phyloP scores from a whole-genome alignment of 2,797 vertebrate genomes.

The Synanceia verrucosa region DNA sequence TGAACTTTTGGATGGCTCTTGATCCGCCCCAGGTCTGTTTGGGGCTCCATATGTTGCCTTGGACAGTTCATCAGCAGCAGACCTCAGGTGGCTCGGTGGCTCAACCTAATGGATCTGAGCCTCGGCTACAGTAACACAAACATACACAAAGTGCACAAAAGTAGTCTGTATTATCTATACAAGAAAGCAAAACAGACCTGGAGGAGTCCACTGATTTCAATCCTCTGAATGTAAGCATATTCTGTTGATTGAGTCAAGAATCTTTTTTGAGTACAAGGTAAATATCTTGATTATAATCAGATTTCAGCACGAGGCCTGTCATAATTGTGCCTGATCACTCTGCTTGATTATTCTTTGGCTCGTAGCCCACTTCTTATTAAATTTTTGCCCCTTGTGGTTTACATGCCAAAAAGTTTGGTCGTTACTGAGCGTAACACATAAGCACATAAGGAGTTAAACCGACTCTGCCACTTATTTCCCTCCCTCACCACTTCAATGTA shows the following conservation, averaged over 20 bases:
- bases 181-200: background rate
- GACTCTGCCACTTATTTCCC: slow-evolving; percentile 52
- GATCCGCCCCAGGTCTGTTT: slow-evolving; percentile 63
- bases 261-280: slow-evolving; percentile 46
- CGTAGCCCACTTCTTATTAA: slow-evolving; percentile 32
- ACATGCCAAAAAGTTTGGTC: slow-evolving; percentile 43
- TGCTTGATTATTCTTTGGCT: slow-evolving; percentile 46
- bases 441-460: slow-evolving; percentile 39
- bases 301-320: slow-evolving; percentile 33
- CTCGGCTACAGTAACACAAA: slow-evolving; percentile 5
- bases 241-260: slow-evolving; percentile 51
- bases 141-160: background rate
- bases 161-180: background rate
- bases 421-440: slow-evolving; percentile 23
- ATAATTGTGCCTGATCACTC: slow-evolving; percentile 40
- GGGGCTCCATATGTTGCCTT: slow-evolving; percentile 68
- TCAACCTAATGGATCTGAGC: slow-evolving; percentile 28
- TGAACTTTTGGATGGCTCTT: slow-evolving; percentile 68
- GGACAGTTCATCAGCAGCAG: slow-evolving; percentile 60
- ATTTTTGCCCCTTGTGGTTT: slow-evolving; percentile 46
- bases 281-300: slow-evolving; percentile 51
- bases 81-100: slow-evolving; percentile 57
- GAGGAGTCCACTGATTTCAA: slow-evolving; percentile 36
- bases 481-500: slow-evolving; percentile 69
- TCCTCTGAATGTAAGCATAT: slow-evolving; percentile 49